These are phyloP conservation scores for Erythrocebus patas DNA, from an alignment of 2,113 vertebrate species.

Conservation along the genomic window DNA sequence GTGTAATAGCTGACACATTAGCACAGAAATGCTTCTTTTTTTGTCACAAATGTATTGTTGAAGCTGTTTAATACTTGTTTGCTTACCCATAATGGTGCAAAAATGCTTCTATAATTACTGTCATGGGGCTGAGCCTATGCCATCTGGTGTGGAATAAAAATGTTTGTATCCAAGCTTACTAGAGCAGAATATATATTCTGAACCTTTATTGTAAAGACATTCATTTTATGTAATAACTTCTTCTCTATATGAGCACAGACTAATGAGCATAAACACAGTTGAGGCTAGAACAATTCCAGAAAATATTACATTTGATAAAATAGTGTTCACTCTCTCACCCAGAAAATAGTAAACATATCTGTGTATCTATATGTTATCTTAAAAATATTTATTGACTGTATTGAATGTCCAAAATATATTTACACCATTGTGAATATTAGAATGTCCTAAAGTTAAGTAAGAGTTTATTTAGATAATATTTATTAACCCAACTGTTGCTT, in stretches of 20 bases:
- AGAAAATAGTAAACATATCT: neutral
- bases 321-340: neutral
- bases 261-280: slow-evolving; percentile 39
- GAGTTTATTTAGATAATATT: neutral
- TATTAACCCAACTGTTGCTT: neutral
- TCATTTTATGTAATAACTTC: slow-evolving; percentile 57
- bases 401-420: neutral
- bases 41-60: slow-evolving; percentile 61
- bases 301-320: neutral
- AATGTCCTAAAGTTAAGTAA: neutral
- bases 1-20: slow-evolving; percentile 63
- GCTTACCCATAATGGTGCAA: slow-evolving; percentile 70
- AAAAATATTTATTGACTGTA: neutral
- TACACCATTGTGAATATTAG: neutral
- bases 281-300: neutral
- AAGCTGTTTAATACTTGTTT: slow-evolving; percentile 77
- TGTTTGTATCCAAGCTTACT: slow-evolving; percentile 62
- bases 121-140: slow-evolving; percentile 56
- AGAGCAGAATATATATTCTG: slow-evolving; percentile 53
- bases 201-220: slow-evolving; percentile 48
- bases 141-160: slow-evolving; percentile 69
- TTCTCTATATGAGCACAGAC: slow-evolving; percentile 24
- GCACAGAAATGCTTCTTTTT: slow-evolving; percentile 60
- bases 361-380: neutral
- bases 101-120: slow-evolving; percentile 72